Evolutionary conservation across 1,140 invertebrate genomes (phyloP).

Genomic region (Lamellibrachia luymesi): DNA sequence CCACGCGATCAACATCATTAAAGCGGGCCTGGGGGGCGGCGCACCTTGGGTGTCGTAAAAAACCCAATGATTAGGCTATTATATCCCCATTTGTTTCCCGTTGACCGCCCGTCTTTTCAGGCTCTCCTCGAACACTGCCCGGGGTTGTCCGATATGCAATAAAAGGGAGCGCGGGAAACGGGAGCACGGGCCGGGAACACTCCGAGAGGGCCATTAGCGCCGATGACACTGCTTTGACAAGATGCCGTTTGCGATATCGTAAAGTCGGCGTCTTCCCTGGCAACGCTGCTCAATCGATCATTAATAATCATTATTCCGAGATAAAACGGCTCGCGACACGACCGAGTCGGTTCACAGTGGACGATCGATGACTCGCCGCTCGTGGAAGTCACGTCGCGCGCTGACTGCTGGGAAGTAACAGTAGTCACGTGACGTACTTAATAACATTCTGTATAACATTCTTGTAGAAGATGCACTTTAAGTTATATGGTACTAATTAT

Average conservation of each 20-base stretch:
- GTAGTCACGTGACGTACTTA: neutral
- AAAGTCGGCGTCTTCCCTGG: neutral
- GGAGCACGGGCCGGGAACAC: neutral
- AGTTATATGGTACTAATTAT: too few species aligned
- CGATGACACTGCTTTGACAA: neutral
- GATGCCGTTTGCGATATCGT: constrained; percentile 3
- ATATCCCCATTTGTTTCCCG: neutral
- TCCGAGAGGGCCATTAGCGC: neutral
- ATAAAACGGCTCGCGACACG: neutral
- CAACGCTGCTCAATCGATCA: neutral
- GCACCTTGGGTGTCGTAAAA: neutral
- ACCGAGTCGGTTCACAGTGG: neutral
- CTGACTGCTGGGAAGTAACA: neutral
- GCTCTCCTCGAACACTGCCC: neutral
- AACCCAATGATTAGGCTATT: neutral
- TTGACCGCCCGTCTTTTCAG: neutral
- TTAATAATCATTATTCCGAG: neutral
- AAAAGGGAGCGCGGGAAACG: neutral
- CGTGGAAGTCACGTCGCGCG: neutral
- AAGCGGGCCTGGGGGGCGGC: neutral
- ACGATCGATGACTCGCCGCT: neutral
- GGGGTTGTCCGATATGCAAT: neutral
- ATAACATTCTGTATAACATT: too few species aligned
- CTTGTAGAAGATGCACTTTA: too few species aligned
- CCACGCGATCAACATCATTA: neutral